phyloP scores from a whole-genome alignment of 2,797 vertebrate species.

The Monodelphis domestica region DNA sequence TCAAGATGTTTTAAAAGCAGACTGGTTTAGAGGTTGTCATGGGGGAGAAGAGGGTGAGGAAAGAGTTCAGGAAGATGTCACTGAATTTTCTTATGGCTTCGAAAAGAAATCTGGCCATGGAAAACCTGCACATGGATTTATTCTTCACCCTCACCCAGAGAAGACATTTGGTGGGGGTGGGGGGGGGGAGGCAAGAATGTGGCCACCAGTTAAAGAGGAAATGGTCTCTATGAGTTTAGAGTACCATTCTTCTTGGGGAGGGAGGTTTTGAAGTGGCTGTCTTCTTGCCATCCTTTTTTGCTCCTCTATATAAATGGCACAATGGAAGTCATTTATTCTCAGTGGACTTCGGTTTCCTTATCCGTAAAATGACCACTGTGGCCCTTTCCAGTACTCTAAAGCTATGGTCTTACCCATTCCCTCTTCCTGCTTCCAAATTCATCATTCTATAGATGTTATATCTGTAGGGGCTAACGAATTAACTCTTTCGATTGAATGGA shows the following conservation, averaged over 20 bases:
- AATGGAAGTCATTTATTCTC: background rate
- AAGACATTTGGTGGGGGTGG: background rate
- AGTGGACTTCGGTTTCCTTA: background rate
- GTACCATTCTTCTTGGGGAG: constrained; percentile 5
- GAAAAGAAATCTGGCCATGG: background rate
- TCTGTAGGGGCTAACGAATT: background rate
- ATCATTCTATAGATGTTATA: background rate
- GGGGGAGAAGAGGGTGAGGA: background rate
- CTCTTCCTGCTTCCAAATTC: background rate
- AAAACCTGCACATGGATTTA: background rate
- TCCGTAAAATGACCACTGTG: background rate
- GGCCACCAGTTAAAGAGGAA: background rate
- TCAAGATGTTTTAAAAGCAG: constrained; percentile 17
- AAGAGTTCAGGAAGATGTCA: background rate
- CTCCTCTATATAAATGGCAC: background rate
- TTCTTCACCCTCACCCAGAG: background rate
- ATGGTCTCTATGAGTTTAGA: background rate
- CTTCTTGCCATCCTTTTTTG: background rate
- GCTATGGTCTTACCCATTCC: background rate
- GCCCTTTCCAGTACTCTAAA: background rate
- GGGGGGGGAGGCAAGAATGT: no score
- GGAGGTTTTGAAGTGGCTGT: constrained; percentile 3
- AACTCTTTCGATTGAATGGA: background rate
- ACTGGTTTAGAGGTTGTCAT: background rate
- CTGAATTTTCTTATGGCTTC: constrained; percentile 21